Evolutionary conservation across 2,797 vertebrate species (phyloP), one percentile per base, ranked within the genome.

Genomic region (Ambastaia sidthimunki): DNA sequence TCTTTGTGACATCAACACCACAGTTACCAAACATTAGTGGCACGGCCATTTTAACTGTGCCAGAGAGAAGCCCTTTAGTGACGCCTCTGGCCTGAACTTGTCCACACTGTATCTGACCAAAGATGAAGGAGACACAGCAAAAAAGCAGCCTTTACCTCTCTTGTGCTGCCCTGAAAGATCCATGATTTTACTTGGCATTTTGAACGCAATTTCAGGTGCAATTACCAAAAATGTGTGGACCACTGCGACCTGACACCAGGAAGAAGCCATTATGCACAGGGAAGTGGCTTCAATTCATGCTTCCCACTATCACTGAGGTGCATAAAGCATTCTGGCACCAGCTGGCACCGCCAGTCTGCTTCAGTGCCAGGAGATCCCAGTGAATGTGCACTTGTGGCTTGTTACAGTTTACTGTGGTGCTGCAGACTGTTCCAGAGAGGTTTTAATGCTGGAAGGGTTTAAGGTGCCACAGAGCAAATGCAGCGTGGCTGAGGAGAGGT

Each of bases 31-130:
- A 82, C 72, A 87, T 83, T 84, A 85, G 77, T 78, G 31, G 41
- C 70, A 18, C 60, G 31, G 62, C 79, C 80, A 88, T 87, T 89
- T 84, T 87, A 89, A 90, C 82, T 87, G 84, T 76, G 52, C 16
- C 15, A 68, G 18, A 73, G 60, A 13, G 23, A 13, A 23, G 50
- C 25, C n/a, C 21, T 67, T 71, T 54, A 57, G 41, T 62, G 31
- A 47, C 62, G 18, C 21, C 13, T 74, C 12, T 63, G 9, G 28
- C 25, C 44, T n/a, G 15, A 19, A 9, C 34, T 41, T 2, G 31
- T 48, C 62, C 50, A 37, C 15, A 66, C 21, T 23, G 12, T 18
- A 11, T 60, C 44, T 75, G 47, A 28, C 59, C 52, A 15, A 48
- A 66, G 21, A 41, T 19, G 5, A 48, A 70, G 62, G n/a, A 25